A percentile compares a stretch with the other conserved stretches of the same genome.
Conservation (phyloP, 1,140 invertebrate genomes). For the Daktulosphaira vitifoliae region DNA sequence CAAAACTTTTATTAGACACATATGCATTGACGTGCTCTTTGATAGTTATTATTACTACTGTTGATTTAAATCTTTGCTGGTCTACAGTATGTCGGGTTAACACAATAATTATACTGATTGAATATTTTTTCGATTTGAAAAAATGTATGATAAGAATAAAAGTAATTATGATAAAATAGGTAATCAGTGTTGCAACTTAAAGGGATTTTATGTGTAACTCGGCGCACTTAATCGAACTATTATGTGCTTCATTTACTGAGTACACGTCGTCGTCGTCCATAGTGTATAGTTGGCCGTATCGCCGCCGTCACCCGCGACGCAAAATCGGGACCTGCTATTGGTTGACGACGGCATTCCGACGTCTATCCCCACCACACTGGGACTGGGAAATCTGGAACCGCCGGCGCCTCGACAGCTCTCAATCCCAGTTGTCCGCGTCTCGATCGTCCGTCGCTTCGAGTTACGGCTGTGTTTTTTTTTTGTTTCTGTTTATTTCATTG, state of each 20-base stretch:
- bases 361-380: neutral
- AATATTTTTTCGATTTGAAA: too few relatives aligned
- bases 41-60: too few relatives aligned
- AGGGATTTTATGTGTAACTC: neutral
- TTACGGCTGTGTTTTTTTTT: slow-evolving; percentile 31
- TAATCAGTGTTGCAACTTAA: slow-evolving; percentile 15
- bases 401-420: slow-evolving; percentile 32
- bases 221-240: slow-evolving; percentile 6
- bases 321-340: slow-evolving; percentile 19
- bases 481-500: slow-evolving; percentile 23
- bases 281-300: slow-evolving; percentile 21
- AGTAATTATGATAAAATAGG: slow-evolving; percentile 4
- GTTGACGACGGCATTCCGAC: slow-evolving; percentile 28
- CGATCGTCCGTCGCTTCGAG: slow-evolving; percentile 14
- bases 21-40: too few relatives aligned
- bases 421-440: slow-evolving; percentile 32
- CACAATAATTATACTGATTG: too few relatives aligned
- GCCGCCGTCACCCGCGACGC: slow-evolving; percentile 28
- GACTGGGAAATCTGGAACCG: slow-evolving; percentile 30
- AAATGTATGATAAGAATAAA: too few relatives aligned
- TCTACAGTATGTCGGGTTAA: too few relatives aligned
- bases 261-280: neutral
- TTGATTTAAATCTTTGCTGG: too few relatives aligned
- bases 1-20: too few relatives aligned
- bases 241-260: slow-evolving; percentile 9